Base-by-base conservation (phyloP, 30 jellyfish, hydroid and myxozoan genomes). In the Sanderia malayensis region DNA sequence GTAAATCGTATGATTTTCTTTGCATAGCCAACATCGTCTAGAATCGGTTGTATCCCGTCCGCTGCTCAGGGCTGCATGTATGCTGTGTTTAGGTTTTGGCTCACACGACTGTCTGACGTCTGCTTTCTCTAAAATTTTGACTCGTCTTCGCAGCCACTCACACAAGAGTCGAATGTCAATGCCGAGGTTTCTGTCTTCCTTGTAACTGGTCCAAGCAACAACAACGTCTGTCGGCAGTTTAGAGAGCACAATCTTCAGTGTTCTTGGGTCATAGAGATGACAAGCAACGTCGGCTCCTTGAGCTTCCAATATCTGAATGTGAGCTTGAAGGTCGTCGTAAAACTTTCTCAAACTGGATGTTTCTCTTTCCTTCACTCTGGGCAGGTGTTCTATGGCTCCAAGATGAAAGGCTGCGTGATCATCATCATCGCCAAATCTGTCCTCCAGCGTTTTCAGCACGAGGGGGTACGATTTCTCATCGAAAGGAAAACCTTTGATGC, bases 371-470 rank as follows among this genome's bases (percentile, higher is more conserved):
- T 66, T 66, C 78, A 66, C 78, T 66, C 78, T 66, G 61, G 62
- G 62, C 41, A 30, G 7, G 63, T 66, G 62, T 66, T 66, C 78
- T 66, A 66, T 66, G 32, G 78, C 62, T 66, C 78, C 28, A 66
- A 66, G 78, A 32, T 66, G 78, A 66, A 66, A 66, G 31, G 78
- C 78, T 66, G 78, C 78, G 41, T 66, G 78, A 66, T 66, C 62
- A 66, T 66, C 76, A 26, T 64, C 76, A 67, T 58, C 2, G 24
- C 70, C 70, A 58, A 11, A 58, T 58, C 70, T 58, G 28, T 58
- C 70, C 24, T 58, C 70, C 19, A 58, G 46, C 24, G 73, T 61
- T 49, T n/a, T 61, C 73, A 58, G 24, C 47, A 61, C 53, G 30
- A 61, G 47, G 73, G 53, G 73, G 47, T 9, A n/a, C 19, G 73